Evolutionary conservation across 2,888 invertebrate genomes (phyloP).

Genomic region (Cantharis rufa): DNA sequence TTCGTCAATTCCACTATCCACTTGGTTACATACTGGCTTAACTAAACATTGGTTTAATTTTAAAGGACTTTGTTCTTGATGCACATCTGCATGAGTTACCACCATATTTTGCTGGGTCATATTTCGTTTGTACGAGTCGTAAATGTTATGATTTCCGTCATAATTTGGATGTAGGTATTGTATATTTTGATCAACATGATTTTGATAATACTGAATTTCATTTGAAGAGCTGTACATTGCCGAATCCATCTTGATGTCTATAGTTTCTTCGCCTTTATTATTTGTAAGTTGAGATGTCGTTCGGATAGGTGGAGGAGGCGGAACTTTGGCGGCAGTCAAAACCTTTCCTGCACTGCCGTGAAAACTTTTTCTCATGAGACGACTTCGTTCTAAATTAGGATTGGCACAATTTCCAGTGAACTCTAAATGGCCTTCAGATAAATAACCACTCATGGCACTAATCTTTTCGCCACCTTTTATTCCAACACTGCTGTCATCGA

Average conservation of each 20-base stretch:
- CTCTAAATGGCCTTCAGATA: conserved; percentile 86
- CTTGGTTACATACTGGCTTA: conserved; percentile 47
- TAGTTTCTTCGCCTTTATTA: conserved; percentile 56
- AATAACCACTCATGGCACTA: conserved; percentile 73
- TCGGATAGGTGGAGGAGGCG: conserved; percentile 81
- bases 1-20: conserved; percentile 64
- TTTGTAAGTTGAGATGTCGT: conserved; percentile 84
- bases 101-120: conserved; percentile 51
- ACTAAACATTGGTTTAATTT: conserved; percentile 55
- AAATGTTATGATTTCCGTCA: conserved; percentile 30
- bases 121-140: conserved; percentile 35
- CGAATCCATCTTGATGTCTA: conserved; percentile 51
- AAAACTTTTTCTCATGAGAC: conserved; percentile 86
- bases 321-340: conserved; percentile 81
- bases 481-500: conserved; percentile 79
- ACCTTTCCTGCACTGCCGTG: conserved; percentile 84
- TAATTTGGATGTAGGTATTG: conserved; percentile 65
- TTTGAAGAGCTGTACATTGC: conserved; percentile 56
- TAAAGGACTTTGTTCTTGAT: conserved; percentile 76
- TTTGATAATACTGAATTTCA: conserved; percentile 35
- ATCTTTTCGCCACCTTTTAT: conserved; percentile 64
- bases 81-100: conserved; percentile 84
- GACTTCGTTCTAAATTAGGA: conserved; percentile 83
- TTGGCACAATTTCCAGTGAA: conserved; percentile 70
- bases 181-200: conserved; percentile 60